Evolutionary conservation across 2,113 vertebrate species (phyloP).

Genomic region (Psilopsiagon aymara): DNA sequence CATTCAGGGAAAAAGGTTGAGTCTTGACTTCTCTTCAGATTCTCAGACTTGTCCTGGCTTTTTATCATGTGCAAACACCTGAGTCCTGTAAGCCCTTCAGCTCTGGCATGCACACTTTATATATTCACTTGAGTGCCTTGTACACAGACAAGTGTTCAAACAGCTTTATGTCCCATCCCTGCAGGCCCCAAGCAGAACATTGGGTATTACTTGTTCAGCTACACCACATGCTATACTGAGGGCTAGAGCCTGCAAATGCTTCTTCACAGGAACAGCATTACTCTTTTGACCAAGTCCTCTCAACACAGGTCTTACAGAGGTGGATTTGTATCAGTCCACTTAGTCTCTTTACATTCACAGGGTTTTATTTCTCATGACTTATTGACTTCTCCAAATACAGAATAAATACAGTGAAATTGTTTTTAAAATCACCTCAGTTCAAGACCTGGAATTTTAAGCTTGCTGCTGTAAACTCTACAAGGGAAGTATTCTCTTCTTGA

Average conservation of each 20-base stretch:
- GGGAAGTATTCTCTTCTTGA: neutral
- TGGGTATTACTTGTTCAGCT: neutral
- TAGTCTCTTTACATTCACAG: neutral
- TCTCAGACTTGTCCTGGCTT: neutral
- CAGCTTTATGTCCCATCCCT: neutral
- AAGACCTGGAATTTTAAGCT: neutral
- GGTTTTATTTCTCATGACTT: neutral
- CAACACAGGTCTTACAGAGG: neutral
- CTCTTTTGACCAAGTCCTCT: neutral
- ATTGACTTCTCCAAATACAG: neutral
- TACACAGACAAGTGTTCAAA: neutral
- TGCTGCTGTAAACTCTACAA: neutral
- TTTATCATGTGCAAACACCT: constrained; percentile 38
- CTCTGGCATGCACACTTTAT: neutral
- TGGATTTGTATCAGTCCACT: neutral
- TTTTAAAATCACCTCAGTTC: neutral
- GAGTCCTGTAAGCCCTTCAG: neutral
- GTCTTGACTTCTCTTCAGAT: neutral
- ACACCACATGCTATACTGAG: fast-evolving
- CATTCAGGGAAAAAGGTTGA: neutral
- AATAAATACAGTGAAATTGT: neutral
- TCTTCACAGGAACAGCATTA: neutral
- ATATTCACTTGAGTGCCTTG: neutral
- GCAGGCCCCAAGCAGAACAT: fast-evolving
- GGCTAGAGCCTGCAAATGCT: neutral